phyloP scores from a whole-genome alignment of 2,888 invertebrate species.

The Anagyrus pseudococci region DNA sequence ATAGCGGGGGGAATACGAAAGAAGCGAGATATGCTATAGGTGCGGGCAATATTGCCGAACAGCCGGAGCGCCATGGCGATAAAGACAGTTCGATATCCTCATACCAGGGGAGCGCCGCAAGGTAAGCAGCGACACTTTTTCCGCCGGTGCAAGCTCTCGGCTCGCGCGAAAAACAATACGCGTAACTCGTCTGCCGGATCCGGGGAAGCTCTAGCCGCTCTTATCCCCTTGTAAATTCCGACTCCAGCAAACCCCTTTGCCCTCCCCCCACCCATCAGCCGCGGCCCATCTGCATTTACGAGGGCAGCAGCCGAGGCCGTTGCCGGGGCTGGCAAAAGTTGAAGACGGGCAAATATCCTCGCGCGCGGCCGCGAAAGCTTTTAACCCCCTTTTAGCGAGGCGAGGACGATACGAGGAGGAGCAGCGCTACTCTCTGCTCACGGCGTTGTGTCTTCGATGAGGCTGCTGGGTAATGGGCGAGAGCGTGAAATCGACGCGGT shows the following conservation, averaged over 20 bases:
- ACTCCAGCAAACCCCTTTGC: background rate
- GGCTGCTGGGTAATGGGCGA: conserved; percentile 32
- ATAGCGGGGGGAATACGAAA: too few species aligned
- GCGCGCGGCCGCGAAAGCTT: conserved; percentile 39
- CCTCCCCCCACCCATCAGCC: conserved; percentile 5
- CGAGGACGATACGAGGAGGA: conserved; percentile 39
- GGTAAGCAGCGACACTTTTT: conserved; percentile 17
- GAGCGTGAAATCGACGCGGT: too few species aligned
- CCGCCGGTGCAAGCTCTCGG: conserved; percentile 2
- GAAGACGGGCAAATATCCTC: conserved; percentile 1
- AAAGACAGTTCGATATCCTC: background rate
- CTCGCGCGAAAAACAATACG: conserved; percentile 18
- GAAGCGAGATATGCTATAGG: too few species aligned
- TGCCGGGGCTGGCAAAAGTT: background rate
- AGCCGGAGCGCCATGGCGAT: background rate
- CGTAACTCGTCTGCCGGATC: conserved; percentile 10
- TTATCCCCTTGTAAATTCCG: background rate
- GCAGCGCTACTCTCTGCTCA: conserved; percentile 36
- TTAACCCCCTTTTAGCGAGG: conserved; percentile 43
- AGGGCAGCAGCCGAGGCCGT: conserved; percentile 1
- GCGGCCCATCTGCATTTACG: conserved; percentile 31
- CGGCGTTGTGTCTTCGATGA: conserved; percentile 26
- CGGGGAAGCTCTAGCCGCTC: background rate
- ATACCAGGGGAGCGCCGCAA: too few species aligned
- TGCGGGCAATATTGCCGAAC: background rate